phyloP scores from a whole-genome alignment of 2,797 vertebrate species.

The Morus bassanus region DNA sequence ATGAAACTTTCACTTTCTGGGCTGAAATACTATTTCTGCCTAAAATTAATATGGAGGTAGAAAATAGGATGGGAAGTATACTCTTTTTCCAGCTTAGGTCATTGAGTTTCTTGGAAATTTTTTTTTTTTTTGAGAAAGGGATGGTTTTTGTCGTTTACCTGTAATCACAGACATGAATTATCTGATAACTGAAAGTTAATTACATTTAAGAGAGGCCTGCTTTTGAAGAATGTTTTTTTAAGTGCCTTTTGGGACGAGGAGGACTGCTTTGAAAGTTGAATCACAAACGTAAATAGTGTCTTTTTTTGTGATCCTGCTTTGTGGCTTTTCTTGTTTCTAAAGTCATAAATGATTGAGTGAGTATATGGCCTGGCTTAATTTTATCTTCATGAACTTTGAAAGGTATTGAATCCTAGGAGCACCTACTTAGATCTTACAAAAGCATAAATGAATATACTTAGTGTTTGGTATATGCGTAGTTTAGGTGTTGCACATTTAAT shows the following conservation, averaged over 20 bases:
- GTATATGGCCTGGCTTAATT: neutral
- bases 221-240: neutral
- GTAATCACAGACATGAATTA: neutral
- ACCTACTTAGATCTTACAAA: neutral
- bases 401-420: neutral
- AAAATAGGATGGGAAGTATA: neutral
- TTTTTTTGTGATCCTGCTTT: neutral
- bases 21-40: neutral
- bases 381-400: neutral
- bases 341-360: neutral
- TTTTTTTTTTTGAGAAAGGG: neutral
- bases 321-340: neutral
- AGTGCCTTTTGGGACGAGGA: neutral
- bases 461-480: neutral
- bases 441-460: neutral
- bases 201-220: neutral
- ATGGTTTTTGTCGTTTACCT: neutral
- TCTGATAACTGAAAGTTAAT: neutral
- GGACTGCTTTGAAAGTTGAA: neutral
- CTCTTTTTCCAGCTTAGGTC: neutral
- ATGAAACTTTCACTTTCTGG: neutral
- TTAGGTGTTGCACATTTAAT: neutral
- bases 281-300: neutral
- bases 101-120: neutral
- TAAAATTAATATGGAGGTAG: neutral